Evolutionary conservation across 2,113 vertebrate genomes (phyloP), one percentile per base, ranked within the genome.

Genomic region (Platichthys flesus): DNA sequence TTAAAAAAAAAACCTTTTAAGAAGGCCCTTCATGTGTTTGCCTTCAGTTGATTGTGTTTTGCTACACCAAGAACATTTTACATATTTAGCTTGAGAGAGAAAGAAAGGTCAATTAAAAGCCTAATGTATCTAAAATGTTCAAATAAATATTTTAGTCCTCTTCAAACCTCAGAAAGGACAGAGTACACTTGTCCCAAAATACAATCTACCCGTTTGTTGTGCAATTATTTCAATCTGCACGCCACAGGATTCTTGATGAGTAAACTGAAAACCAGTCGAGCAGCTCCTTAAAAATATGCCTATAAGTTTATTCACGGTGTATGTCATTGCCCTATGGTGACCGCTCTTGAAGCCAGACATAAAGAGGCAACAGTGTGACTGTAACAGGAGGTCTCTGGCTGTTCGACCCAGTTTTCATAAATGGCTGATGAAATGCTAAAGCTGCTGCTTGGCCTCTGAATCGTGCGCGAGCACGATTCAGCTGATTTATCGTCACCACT

Each of bases 371-470:
- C 28, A 52, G 49, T 52, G 0, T 9, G 13, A 26, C 59, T 57
- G 13, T 0, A 40, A 31, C 49, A 63, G 52, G 47, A 52, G 37
- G 16, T 51, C 26, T 49, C 35, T 56, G 76, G 71, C 45, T 74
- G 66, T 58, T 45, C 78, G 82, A 84, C 83, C 76, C 60, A 77
- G 21, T 79, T 85, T 4, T 63, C 18, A 28, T 79, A 57, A 84
- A 84, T 67, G 74, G 81, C 78, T 63, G 70, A 84, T 77, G 77
- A 66, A 15, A 3, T 57, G 13, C 21, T 16, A 24, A 76, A 67
- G 67, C 58, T 42, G 66, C 64, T 9, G 59, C 58, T 31, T 7
- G 31, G 6, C 14, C 31, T n/a, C 56, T 82, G 54, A 67, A 76
- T 28, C 9, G 51, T 55, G 58, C 47, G 74, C 64, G 74, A 70